Conservation (phyloP, 1,140 invertebrate species). For the Pogonomyrmex californicus region DNA sequence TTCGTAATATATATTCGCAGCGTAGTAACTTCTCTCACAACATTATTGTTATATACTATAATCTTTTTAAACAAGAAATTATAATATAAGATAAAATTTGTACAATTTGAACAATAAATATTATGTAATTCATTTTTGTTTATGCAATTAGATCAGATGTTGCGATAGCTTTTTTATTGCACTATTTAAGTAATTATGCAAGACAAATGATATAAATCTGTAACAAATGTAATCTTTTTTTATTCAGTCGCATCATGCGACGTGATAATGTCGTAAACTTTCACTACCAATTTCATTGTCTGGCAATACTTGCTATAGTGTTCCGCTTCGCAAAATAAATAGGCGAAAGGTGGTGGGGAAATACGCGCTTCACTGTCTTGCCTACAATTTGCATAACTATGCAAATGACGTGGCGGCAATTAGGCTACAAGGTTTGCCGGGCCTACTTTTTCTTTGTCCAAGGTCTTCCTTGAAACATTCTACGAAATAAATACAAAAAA, state of each 20-base stretch:
- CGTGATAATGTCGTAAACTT: slow-evolving; percentile 32
- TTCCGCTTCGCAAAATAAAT: slow-evolving; percentile 55
- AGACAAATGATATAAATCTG: slow-evolving; percentile 31
- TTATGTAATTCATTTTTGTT: neutral
- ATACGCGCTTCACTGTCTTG: slow-evolving; percentile 33
- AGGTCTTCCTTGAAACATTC: slow-evolving; percentile 40
- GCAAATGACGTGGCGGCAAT: slow-evolving; percentile 70
- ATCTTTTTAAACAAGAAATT: neutral
- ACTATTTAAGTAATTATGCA: neutral
- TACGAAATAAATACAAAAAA: slow-evolving; percentile 67
- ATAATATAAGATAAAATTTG: neutral
- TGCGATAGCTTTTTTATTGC: neutral
- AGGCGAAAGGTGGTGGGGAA: slow-evolving; percentile 33
- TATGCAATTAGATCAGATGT: neutral
- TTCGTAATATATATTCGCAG: neutral
- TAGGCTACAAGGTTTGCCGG: slow-evolving; percentile 64
- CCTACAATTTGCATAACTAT: slow-evolving; percentile 75
- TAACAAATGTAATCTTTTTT: neutral
- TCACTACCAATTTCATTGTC: slow-evolving; percentile 50
- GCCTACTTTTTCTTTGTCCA: slow-evolving; percentile 57
- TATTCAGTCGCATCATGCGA: slow-evolving; percentile 32
- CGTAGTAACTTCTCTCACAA: neutral
- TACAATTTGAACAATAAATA: neutral
- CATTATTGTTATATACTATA: neutral
- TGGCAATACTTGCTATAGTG: slow-evolving; percentile 34